Percentiles rank a stretch among this genome's conserved stretches.
These are phyloP conservation scores for Ormyrus nitidulus DNA, from an alignment of 2,888 invertebrate genomes.

Conservation along the genomic window DNA sequence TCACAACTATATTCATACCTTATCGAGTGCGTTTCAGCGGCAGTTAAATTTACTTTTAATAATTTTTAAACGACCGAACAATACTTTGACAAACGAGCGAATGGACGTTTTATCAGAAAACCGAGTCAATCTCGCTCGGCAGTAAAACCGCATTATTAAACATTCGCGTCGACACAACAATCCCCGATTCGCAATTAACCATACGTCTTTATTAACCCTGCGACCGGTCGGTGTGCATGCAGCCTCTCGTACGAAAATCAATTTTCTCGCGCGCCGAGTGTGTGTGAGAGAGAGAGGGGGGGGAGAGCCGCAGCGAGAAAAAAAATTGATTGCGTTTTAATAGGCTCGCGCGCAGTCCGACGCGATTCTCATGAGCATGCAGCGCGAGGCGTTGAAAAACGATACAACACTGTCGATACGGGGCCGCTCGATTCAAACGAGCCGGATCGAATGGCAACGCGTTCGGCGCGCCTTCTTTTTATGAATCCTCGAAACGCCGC, in stretches of 20 bases:
- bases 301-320: neutral
- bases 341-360: slow-evolving; percentile 36
- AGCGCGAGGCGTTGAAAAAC: slow-evolving; percentile 30
- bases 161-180: neutral
- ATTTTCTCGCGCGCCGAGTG: slow-evolving; percentile 33
- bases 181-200: slow-evolving; percentile 13
- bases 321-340: slow-evolving; percentile 53
- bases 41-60: too few relatives aligned
- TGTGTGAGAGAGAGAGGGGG: neutral
- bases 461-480: slow-evolving; percentile 42
- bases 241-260: slow-evolving; percentile 27
- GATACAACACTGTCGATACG: slow-evolving; percentile 41
- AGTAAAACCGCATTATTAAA: neutral
- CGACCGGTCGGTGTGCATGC: neutral
- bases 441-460: slow-evolving; percentile 54
- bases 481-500: slow-evolving; percentile 40
- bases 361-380: slow-evolving; percentile 23
- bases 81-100: too few relatives aligned
- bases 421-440: slow-evolving; percentile 45
- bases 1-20: too few relatives aligned
- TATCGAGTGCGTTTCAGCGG: too few relatives aligned
- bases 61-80: too few relatives aligned
- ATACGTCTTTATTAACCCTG: neutral
- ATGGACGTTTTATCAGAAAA: too few relatives aligned
- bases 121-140: too few relatives aligned